Conservation (phyloP, 1,140 invertebrate species). For the Zaprionus inermis region DNA sequence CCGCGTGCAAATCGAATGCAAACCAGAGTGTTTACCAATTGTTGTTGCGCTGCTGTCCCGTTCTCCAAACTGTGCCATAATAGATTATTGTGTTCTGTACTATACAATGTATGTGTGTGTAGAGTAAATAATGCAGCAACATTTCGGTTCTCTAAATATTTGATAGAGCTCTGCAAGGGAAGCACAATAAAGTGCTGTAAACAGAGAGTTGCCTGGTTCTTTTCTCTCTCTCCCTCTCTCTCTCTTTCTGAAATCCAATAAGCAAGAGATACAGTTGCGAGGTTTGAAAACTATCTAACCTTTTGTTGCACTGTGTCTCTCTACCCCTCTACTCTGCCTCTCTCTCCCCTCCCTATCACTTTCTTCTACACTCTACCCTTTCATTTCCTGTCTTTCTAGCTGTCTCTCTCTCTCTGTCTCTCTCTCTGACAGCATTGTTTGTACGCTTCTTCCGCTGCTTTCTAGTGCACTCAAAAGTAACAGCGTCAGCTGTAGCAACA, state of each 20-base stretch:
- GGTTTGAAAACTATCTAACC: conserved; percentile 11
- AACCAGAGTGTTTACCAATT: conserved; percentile 14
- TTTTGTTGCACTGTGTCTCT: not conserved
- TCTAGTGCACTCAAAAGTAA: conserved; percentile 49
- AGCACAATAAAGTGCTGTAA: conserved; percentile 58
- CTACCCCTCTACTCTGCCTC: no score
- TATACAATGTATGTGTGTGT: conserved; percentile 7
- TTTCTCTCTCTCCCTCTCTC: not conserved
- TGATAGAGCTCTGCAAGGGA: conserved; percentile 40
- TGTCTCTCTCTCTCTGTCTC: conserved; percentile 1
- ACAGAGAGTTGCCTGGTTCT: conserved; percentile 25
- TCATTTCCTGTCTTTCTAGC: not conserved
- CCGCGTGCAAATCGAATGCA: not conserved
- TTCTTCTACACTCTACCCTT: not conserved
- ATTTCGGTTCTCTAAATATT: conserved; percentile 48
- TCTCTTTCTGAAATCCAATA: conserved; percentile 39
- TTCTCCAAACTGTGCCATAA: conserved; percentile 3
- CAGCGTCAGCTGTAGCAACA: conserved; percentile 21
- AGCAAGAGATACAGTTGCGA: conserved; percentile 20
- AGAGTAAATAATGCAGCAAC: conserved; percentile 60
- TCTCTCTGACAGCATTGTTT: conserved; percentile 18
- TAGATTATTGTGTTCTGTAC: conserved; percentile 42
- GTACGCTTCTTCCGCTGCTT: conserved; percentile 42
- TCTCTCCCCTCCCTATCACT: conserved; percentile 5
- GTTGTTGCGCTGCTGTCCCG: not conserved